Base-by-base conservation (phyloP, 2,888 invertebrate genomes). In the Sarcophaga subvicina region DNA sequence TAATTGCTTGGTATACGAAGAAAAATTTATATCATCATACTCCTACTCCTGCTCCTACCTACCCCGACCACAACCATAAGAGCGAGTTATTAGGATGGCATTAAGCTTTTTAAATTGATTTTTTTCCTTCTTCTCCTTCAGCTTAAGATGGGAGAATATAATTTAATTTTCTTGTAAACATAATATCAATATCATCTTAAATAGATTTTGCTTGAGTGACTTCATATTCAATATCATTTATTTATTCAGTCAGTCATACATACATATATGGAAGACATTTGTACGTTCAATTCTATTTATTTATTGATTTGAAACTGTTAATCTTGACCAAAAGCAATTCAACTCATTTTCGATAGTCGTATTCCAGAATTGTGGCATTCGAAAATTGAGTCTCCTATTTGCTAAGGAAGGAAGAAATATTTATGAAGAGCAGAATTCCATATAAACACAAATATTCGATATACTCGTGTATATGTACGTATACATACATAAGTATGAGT, bases 311-410 rank as follows among this genome's bases (percentile, higher is more conserved):
- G 27, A 14, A 60, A 71, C 25, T 27, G 17, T 59, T 75, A 64
- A 75, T 63, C 64, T 25, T 64, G 37, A 49, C 14, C 22, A 63
- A 17, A 72, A 72, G 14, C 45, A 47, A 49, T 49, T 64, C 49
- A 49, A 75, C 63, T 20, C 11, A 64, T 49, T 49, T 25, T 75
- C 25, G 25, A 25, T 49, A 54, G 8, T 37, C 37, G 8, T 37
- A 37, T 37, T 73, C 62, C 3, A 22, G 62, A 73, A 20, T 73
- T 73, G 73, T 63, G 73, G 73, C 47, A 47, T 45, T 63, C 17
- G 37, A 73, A 37, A 37, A 63, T 17, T 73, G 20, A 11, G 62
- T 47, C 20, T 20, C 37, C 37, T 37, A 20, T 60, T 47, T 62
- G 20, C 17, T 20, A 37, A 59, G 14, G 20, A 47, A 3, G 4